These are phyloP conservation scores for Grallaria varia DNA, from an alignment of 2,113 vertebrate species.

Conservation along the genomic window DNA sequence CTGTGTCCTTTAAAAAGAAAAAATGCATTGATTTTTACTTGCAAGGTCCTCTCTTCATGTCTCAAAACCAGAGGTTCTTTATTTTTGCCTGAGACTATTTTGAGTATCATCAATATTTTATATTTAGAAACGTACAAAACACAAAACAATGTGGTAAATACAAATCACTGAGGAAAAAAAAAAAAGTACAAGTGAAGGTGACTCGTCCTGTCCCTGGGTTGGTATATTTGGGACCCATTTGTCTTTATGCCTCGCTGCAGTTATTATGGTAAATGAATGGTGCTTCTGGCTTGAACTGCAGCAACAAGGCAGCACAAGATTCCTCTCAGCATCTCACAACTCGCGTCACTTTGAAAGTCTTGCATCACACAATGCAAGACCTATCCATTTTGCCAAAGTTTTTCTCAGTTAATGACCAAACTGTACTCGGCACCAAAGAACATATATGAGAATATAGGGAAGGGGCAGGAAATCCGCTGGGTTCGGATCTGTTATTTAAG, in stretches of 20 bases:
- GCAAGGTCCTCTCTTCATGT: not conserved
- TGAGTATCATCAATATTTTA: not conserved
- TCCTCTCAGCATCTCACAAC: not conserved
- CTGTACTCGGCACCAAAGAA: not conserved
- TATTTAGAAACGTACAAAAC: not conserved
- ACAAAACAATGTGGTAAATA: not conserved
- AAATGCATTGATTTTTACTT: not conserved
- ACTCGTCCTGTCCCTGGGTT: not conserved
- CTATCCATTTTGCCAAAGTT: not conserved
- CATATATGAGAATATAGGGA: not conserved
- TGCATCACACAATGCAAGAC: not conserved
- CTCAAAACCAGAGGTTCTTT: not conserved
- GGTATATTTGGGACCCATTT: not conserved
- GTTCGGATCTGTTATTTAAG: not conserved
- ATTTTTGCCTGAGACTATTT: not conserved
- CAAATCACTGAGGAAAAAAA: not conserved
- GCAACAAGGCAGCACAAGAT: not conserved
- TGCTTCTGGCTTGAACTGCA: not conserved
- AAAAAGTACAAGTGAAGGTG: not conserved
- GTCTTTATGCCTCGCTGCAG: not conserved
- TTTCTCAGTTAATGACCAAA: not conserved
- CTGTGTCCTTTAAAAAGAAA: not conserved
- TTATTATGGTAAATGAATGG: not conserved
- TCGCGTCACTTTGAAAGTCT: not conserved
- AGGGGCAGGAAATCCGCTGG: not conserved